Conservation (phyloP, 2,113 vertebrate genomes). For the Varanus komodoensis region DNA sequence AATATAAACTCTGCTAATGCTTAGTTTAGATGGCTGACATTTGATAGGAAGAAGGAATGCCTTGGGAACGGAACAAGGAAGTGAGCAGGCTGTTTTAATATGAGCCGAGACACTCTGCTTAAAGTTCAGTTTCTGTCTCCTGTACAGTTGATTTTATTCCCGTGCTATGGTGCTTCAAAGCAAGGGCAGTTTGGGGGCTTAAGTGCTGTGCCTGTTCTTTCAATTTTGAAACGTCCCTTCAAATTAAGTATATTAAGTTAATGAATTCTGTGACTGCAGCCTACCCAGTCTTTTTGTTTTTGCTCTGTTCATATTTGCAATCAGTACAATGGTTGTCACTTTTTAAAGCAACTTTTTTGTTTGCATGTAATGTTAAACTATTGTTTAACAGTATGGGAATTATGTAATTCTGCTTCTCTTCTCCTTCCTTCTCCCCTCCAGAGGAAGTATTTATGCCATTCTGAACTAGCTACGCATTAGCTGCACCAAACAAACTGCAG, state of each 20-base stretch:
- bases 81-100: slow-evolving; percentile 9
- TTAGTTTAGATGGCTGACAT: not conserved
- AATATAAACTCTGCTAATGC: not conserved
- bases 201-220: not conserved
- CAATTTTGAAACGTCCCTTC: not conserved
- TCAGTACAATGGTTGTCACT: not conserved
- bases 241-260: not conserved
- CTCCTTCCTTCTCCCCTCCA: not conserved
- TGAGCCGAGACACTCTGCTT: not conserved
- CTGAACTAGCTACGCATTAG: not conserved
- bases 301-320: not conserved
- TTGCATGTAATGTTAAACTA: not conserved
- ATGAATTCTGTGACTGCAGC: not conserved
- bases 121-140: not conserved
- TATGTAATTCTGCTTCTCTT: not conserved
- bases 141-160: not conserved
- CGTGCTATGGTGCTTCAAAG: not conserved
- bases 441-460: not conserved
- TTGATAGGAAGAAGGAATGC: slow-evolving; percentile 17
- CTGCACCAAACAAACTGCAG: not conserved
- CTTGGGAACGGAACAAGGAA: slow-evolving; percentile 21
- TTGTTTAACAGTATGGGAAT: not conserved
- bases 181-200: not conserved
- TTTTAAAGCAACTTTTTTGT: not conserved
- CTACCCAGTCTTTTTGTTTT: not conserved